Conservation (phyloP, 1,140 invertebrate genomes). For the Drosophila ananassae region DNA sequence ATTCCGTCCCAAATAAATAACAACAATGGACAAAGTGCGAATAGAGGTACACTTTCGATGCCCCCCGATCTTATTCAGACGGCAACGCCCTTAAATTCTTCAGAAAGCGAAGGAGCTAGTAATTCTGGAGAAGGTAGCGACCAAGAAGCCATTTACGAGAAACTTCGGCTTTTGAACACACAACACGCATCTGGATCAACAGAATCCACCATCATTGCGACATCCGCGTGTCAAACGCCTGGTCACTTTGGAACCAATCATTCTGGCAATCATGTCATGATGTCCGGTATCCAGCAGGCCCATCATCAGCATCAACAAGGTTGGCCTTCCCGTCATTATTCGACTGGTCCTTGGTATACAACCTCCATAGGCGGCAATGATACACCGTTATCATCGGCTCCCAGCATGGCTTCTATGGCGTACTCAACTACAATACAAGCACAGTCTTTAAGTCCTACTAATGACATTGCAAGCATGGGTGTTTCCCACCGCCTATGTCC, state of each 20-base stretch:
- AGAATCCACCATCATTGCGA: constrained; percentile 13
- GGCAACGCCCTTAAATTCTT: constrained; percentile 73
- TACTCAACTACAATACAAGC: constrained; percentile 35
- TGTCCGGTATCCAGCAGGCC: constrained; percentile 37
- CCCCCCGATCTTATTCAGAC: constrained; percentile 58
- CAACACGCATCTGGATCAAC: constrained; percentile 83
- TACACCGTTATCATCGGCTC: constrained; percentile 19
- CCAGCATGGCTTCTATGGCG: constrained; percentile 26
- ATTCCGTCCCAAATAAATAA: constrained; percentile 21
- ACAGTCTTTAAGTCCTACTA: constrained; percentile 59
- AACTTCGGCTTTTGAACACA: constrained; percentile 92
- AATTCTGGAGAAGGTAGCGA: constrained; percentile 85
- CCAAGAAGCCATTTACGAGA: constrained; percentile 92
- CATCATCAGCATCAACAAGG: constrained; percentile 43
- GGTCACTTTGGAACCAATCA: constrained; percentile 52
- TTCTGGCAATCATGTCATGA: constrained; percentile 24
- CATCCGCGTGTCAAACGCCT: constrained; percentile 24
- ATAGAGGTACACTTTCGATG: background rate
- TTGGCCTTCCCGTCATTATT: constrained; percentile 71
- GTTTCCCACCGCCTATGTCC: constrained; percentile 31
- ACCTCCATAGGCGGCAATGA: constrained; percentile 49
- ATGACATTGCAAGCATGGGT: constrained; percentile 37
- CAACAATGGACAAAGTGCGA: constrained; percentile 4
- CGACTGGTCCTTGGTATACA: constrained; percentile 75
- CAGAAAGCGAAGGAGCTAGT: constrained; percentile 73